These are phyloP conservation scores for Phaedon cochleariae DNA, from an alignment of 2,888 invertebrate genomes.

Conservation along the genomic window DNA sequence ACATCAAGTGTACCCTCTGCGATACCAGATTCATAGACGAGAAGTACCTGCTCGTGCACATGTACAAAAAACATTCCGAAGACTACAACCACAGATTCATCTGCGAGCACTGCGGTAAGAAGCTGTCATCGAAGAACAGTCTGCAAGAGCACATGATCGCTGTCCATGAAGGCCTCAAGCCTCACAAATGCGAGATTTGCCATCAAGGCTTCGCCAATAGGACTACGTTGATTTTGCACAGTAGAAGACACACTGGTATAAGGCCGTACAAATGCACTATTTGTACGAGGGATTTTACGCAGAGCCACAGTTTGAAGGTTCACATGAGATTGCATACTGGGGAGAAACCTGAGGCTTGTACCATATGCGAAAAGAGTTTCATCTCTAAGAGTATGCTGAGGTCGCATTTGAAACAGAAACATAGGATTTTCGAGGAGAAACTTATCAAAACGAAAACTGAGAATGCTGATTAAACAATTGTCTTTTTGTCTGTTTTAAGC, in stretches of 20 bases:
- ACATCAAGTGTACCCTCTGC: conserved; percentile 46
- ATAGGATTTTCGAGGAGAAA: conserved; percentile 33
- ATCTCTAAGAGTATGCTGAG: conserved; percentile 50
- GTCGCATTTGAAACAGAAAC: conserved; percentile 55
- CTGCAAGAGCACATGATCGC: conserved; percentile 49
- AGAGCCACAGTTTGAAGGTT: conserved; percentile 44
- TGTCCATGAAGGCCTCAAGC: conserved; percentile 59
- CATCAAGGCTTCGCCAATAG: conserved; percentile 67
- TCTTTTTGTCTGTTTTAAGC: not conserved
- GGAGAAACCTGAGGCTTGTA: conserved; percentile 61
- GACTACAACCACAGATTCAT: conserved; percentile 41
- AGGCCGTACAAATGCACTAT: conserved; percentile 66
- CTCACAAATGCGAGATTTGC: conserved; percentile 65
- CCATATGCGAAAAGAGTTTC: conserved; percentile 49
- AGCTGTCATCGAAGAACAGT: conserved; percentile 58
- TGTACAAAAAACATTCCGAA: conserved; percentile 41
- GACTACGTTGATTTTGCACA: conserved; percentile 65
- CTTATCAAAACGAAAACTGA: not conserved
- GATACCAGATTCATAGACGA: conserved; percentile 44
- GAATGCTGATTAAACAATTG: not conserved
- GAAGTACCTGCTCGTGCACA: conserved; percentile 45
- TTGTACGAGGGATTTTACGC: conserved; percentile 66
- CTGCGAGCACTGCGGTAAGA: conserved; percentile 66
- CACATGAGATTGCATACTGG: conserved; percentile 61
- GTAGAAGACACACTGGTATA: conserved; percentile 66